A percentile compares a stretch with the other conserved stretches of the same genome.
Conservation (phyloP, 2,888 invertebrate species). For the Scaptomyza caliginosa region DNA sequence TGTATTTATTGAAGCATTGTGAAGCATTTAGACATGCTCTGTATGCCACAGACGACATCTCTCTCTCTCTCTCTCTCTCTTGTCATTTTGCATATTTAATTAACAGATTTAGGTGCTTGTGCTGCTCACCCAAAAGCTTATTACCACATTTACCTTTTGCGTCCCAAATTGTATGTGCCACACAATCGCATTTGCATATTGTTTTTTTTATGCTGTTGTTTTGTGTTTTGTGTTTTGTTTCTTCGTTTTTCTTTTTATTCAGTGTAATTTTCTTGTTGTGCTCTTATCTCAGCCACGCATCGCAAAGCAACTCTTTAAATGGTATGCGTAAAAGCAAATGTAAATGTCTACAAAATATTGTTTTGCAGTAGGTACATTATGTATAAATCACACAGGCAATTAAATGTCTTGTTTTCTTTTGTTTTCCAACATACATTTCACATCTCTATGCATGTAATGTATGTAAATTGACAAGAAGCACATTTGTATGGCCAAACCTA, state of each 20-base stretch:
- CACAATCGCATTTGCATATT: slow-evolving; percentile 68
- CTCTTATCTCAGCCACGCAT: slow-evolving; percentile 50
- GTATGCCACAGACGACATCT: neutral
- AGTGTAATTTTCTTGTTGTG: slow-evolving; percentile 66
- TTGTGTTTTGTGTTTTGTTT: neutral
- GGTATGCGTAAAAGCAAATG: slow-evolving; percentile 37
- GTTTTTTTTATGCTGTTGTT: slow-evolving; percentile 33
- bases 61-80: slow-evolving; percentile 1
- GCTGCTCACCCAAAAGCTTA: slow-evolving; percentile 18
- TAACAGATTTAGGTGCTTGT: slow-evolving; percentile 18
- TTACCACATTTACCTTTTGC: slow-evolving; percentile 21
- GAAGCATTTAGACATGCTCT: neutral
- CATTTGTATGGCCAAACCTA: slow-evolving; percentile 19
- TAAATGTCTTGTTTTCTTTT: slow-evolving; percentile 64
- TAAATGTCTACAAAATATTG: neutral
- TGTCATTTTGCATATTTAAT: slow-evolving; percentile 24
- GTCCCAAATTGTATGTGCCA: slow-evolving; percentile 32
- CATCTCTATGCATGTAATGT: slow-evolving; percentile 8
- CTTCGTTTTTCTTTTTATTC: slow-evolving; percentile 55
- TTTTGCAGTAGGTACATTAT: slow-evolving; percentile 32
- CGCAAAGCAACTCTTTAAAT: slow-evolving; percentile 52
- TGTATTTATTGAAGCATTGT: slow-evolving; percentile 1
- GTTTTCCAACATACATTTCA: slow-evolving; percentile 33
- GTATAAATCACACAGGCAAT: slow-evolving; percentile 69
- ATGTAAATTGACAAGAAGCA: slow-evolving; percentile 51